Conservation (phyloP, 2,888 invertebrate genomes). For the Coleophora flavipennella region DNA sequence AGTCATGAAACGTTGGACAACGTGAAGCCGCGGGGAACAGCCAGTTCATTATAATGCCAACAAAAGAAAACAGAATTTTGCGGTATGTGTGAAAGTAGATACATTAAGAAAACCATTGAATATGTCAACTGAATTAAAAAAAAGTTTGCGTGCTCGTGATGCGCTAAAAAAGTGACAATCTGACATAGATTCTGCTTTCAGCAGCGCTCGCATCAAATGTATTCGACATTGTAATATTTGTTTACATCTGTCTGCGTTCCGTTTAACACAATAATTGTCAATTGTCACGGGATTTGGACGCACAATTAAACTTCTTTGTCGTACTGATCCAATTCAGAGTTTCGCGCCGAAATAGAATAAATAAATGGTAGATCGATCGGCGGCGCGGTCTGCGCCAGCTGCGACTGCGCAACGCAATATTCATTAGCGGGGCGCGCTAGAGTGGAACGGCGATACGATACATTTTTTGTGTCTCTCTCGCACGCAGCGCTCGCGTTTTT, state of each 20-base stretch:
- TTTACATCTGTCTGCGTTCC: constrained; percentile 65
- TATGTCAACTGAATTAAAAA: too few relatives aligned
- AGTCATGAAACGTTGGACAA: too few relatives aligned
- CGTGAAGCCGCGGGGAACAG: too few relatives aligned
- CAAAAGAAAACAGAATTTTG: too few relatives aligned
- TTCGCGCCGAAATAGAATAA: constrained; percentile 70
- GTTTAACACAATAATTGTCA: constrained; percentile 50
- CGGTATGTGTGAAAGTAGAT: too few relatives aligned
- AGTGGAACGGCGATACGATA: constrained; percentile 68
- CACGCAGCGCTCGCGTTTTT: constrained; percentile 64
- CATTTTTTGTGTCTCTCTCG: constrained; percentile 66
- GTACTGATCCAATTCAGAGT: constrained; percentile 62
- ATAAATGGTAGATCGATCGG: constrained; percentile 58
- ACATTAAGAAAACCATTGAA: too few relatives aligned
- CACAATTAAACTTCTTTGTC: constrained; percentile 70
- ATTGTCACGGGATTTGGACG: constrained; percentile 67
- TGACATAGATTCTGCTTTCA: constrained; percentile 24
- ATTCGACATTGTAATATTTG: constrained; percentile 44
- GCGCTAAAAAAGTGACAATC: constrained; percentile 3
- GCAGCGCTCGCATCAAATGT: constrained; percentile 21
- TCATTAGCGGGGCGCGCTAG: constrained; percentile 64
- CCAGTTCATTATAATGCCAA: too few relatives aligned
- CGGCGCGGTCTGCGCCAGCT: constrained; percentile 46
- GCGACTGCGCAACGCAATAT: constrained; percentile 54
- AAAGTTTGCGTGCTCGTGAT: background rate